Conservation (phyloP, 53 echinoderm and acorn worm genomes). For the Paelopatides confundens region DNA sequence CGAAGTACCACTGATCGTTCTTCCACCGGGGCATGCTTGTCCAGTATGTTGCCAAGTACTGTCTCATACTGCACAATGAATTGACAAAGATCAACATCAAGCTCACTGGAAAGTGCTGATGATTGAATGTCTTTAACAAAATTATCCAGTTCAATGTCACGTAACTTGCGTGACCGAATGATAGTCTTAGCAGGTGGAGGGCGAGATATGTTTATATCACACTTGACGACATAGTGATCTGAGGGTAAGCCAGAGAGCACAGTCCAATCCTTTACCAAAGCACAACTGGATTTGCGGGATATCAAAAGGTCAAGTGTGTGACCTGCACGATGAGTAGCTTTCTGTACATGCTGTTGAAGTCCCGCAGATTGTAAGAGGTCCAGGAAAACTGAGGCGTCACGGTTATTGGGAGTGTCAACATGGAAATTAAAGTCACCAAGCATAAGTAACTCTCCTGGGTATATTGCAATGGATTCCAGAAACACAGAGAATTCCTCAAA, state of each 20-base stretch:
- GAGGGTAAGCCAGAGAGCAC: background rate
- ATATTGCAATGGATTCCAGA: no score
- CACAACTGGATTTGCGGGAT: background rate
- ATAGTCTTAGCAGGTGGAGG: background rate
- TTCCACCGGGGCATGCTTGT: background rate
- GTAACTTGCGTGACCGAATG: background rate
- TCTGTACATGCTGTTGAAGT: background rate
- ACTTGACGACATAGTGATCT: background rate
- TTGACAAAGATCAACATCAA: background rate
- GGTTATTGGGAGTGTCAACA: background rate
- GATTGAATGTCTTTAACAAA: background rate
- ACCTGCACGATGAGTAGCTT: slow-evolving; percentile 7
- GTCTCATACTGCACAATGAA: background rate
- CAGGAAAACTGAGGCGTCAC: background rate
- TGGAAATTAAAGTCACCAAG: background rate
- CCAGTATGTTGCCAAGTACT: background rate
- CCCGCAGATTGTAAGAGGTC: background rate
- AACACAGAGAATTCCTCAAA: no score
- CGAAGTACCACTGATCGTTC: background rate
- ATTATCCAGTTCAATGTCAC: background rate
- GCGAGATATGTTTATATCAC: no score
- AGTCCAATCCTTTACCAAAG: background rate
- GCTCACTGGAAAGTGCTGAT: background rate
- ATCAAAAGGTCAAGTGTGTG: slow-evolving; percentile 1
- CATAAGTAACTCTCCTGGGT: background rate